Percentiles rank a stretch among this genome's conserved stretches.
Evolutionary conservation across 2,797 vertebrate genomes (phyloP).

Genomic region (Pipistrellus kuhlii): DNA sequence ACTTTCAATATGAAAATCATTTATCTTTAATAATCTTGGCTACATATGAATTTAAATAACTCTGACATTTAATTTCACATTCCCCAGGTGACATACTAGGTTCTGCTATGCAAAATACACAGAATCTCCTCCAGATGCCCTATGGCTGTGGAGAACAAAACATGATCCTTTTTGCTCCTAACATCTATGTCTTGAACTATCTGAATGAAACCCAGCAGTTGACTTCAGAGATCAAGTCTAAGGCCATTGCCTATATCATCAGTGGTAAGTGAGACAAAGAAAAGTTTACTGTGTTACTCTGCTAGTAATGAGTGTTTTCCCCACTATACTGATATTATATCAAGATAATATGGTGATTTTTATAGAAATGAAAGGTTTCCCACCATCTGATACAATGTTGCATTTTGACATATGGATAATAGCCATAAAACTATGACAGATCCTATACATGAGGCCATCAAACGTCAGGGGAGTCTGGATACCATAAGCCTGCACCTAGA

Average conservation of each 20-base stretch:
- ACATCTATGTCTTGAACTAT: conserved; percentile 92
- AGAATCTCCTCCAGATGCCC: conserved; percentile 90
- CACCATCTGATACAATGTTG: not conserved
- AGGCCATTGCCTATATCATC: conserved; percentile 86
- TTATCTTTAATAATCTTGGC: not conserved
- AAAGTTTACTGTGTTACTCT: not conserved
- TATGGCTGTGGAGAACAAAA: conserved; percentile 94
- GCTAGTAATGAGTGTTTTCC: not conserved
- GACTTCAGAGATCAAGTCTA: conserved; percentile 83
- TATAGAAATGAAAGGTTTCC: not conserved
- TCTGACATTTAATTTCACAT: not conserved
- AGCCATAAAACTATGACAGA: not conserved
- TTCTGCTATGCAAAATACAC: conserved; percentile 80
- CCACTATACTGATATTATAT: not conserved
- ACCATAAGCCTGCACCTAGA: not conserved
- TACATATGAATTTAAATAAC: not conserved
- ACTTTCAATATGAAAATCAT: not conserved
- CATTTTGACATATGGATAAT: not conserved
- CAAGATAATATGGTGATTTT: not conserved
- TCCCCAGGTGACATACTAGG: conserved; percentile 91
- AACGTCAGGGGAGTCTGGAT: not conserved
- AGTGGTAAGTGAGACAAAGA: conserved; percentile 85
- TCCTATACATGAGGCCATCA: not conserved
- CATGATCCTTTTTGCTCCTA: conserved; percentile 92
- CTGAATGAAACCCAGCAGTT: conserved; percentile 90